Evolutionary conservation across 1,140 invertebrate genomes (phyloP), one percentile per base, ranked within the genome.

Genomic region (Phenacoccus solenopsis): DNA sequence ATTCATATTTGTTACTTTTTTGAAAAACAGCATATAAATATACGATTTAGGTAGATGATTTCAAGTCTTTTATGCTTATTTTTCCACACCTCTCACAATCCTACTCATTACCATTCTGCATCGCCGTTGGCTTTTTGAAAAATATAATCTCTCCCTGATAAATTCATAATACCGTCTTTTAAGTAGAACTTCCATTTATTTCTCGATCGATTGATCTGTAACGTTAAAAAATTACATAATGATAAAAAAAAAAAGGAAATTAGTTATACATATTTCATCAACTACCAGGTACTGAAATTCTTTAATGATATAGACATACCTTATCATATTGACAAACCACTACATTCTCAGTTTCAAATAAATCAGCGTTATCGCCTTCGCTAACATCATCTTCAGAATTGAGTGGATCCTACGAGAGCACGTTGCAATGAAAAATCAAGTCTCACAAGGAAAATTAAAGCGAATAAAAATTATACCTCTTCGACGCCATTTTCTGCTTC

Each of bases 101-200:
- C 20, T n/a, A 9, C 3, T 16, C 2, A 30, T 72, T 82, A 98
- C 95, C 96, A 99, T 78, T 99, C 97, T 28, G 97, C 96, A 84
- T 99, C 98, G 73, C 97, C 98, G 76, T 89, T 94, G 4, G 96
- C 94, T 82, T 96, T 98, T 82, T 98, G 96, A 81, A 99, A 99
- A 73, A 99, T 94, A 84, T 90, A 98, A 81, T 99, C 97, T 81
- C 94, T 96, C 20, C 96, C 96, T 75, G 90, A 89, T 74, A 99
- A 85, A 83, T 98, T 98, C 97, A 99, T 99, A 72, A 99, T 98
- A 61, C 97, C 97, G 83, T 99, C 96, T 84, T 99, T 99, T 69
- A 99, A 83, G 81, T 96, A 94, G 80, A 99, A 98, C 82, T 98
- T 99, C 97, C 97, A 99, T 80, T 96, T 96, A 78, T 97, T 98